Evolutionary conservation across 2,888 invertebrate species (phyloP), one percentile per base, ranked within the genome.

Genomic region (Thereva unica): DNA sequence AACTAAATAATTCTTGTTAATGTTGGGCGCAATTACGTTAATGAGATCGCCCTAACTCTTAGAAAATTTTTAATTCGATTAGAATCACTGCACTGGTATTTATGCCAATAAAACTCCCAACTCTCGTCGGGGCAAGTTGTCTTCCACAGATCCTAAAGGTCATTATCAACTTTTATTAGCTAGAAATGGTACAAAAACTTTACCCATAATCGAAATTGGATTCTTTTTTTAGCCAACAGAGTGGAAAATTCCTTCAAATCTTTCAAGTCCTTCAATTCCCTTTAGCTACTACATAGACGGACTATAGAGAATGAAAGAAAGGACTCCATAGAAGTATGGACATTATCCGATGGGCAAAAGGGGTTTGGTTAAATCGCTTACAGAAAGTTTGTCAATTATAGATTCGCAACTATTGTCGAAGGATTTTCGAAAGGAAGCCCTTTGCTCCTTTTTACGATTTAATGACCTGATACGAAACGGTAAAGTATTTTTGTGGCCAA

Each of bases 141-240:
- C 38, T 57, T 55, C 59, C 50, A 42, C 47, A 63, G 59, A 40
- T 49, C 42, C 40, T 42, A 57, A 64, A 23, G 23, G 65, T 68
- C 64, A 67, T 67, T 67, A 64, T 67, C 54, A 54, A 64, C 64
- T 68, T 64, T 68, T 56, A 64, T 59, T 59, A 57, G 44, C 49
- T 56, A 67, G 23, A 54, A 61, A 40, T 10, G 53, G 56, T 40
- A 47, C 52, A 56, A 66, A 66, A 68, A 65, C 59, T 68, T 68
- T 49, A 49, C 35, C 68, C 64, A 68, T 68, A 68, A 68, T 68
- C 64, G 68, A 68, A 68, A 68, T 68, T 65, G 68, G 65, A 59
- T 68, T 65, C 54, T 41, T 65, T 53, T 64, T 68, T 65, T 65
- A 54, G 34, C 54, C 65, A 68, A 65, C 65, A 57, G 54, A 64